Base-by-base conservation (phyloP, 1,140 invertebrate genomes). In the Drosophila kepulauana region DNA sequence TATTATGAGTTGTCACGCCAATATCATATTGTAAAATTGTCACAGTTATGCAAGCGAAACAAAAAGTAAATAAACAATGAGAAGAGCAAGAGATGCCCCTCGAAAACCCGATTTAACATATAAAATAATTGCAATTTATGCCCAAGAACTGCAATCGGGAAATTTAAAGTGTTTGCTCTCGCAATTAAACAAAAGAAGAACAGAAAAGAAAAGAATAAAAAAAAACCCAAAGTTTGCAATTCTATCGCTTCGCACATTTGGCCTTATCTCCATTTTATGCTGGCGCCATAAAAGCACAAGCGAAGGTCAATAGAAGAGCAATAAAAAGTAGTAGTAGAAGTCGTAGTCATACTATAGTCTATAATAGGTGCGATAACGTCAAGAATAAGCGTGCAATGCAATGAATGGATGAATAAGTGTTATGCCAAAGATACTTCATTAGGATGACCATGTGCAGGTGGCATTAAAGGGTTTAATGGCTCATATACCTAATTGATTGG, bases 1-100 rank as follows among this genome's bases (percentile, higher is more conserved):
- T 64, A 65, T 57, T 49, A 66, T 62, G 52, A 72, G 52, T 45
- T 65, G 52, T 35, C 69, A 72, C 52, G 69, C 69, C 54, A 72
- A 58, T 57, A 11, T 57, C n/a, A 58, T 57, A 11, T 57, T 20
- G 35, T 11, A 57, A 48, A 49, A 62, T 46, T 54, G 25, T 43
- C 20, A 3, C 28, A 16, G 13, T 57, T 70, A 63, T 43, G 58
- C 57, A 69, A 69, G 28, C 59, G 30, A 61, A 61, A 43, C 33
- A 51, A 51, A 43, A 15, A 10, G 11, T 6, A 28, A 25, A 15
- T 4, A 16, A 2, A 56, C 13, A 38, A 3, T 33, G 20, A 25
- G 20, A 25, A 33, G 30, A 6, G 30, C n/a, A 38, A 33, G 30
- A 54, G 4, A 28, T 43, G 28, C 7, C 25, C 25, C 35, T 25